Conservation (phyloP, 2,888 invertebrate species). For the Caradrina clavipalpis region DNA sequence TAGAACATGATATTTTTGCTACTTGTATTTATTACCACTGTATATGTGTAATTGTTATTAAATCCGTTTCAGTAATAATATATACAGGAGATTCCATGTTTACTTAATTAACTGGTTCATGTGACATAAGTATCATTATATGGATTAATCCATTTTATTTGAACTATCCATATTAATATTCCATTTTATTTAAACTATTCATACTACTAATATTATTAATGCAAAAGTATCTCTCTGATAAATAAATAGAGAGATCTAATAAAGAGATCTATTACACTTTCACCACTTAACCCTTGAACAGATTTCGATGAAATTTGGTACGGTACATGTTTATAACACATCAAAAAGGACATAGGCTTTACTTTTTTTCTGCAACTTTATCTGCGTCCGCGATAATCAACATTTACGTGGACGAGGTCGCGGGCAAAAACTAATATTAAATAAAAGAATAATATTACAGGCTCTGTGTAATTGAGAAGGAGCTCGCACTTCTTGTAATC, state of each 20-base stretch:
- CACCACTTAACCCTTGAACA: too few species aligned
- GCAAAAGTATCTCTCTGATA: too few species aligned
- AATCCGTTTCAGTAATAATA: conserved; percentile 32
- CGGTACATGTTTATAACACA: too few species aligned
- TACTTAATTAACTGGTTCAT: conserved; percentile 1
- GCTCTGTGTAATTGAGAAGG: not conserved
- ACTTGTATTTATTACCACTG: conserved; percentile 7
- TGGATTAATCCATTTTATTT: conserved; percentile 8
- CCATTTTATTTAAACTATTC: conserved; percentile 3
- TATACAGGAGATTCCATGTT: not conserved
- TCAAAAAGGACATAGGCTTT: too few species aligned
- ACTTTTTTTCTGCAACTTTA: too few species aligned
- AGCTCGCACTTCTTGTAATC: not conserved
- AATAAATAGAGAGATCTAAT: too few species aligned
- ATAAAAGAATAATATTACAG: not conserved
- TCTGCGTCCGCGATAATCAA: too few species aligned
- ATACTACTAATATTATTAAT: too few species aligned
- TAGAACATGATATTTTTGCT: conserved; percentile 39
- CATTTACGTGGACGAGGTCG: too few species aligned
- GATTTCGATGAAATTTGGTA: too few species aligned
- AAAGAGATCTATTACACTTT: too few species aligned
- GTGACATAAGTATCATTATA: not conserved
- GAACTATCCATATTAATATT: not conserved
- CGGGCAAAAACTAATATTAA: too few species aligned
- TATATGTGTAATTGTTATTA: conserved; percentile 28